A percentile compares a stretch with the other conserved stretches of the same genome.
These are phyloP conservation scores for Megastigmus dorsalis DNA, from an alignment of 2,888 invertebrate species.

Conservation along the genomic window DNA sequence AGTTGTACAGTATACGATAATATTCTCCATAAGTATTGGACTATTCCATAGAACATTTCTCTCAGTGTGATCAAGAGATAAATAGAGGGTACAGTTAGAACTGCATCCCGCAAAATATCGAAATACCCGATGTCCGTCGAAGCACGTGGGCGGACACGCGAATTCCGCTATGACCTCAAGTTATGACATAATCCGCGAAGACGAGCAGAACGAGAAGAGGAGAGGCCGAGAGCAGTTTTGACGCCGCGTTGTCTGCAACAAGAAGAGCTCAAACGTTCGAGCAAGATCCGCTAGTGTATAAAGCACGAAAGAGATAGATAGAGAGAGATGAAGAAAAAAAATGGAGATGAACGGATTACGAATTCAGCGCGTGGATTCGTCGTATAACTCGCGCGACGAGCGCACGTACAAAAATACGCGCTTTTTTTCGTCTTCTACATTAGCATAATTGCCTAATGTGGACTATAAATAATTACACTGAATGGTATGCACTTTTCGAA, in stretches of 20 bases:
- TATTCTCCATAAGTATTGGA: too few relatives aligned
- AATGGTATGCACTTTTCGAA: neutral
- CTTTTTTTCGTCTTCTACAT: conserved; percentile 14
- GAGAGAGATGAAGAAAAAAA: neutral
- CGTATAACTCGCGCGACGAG: neutral
- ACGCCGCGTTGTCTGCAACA: conserved; percentile 35
- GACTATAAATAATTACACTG: conserved; percentile 24
- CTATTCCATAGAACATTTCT: too few relatives aligned
- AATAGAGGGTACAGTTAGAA: too few relatives aligned
- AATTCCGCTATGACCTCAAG: too few relatives aligned
- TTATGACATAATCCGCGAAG: too few relatives aligned
- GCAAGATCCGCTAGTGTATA: neutral
- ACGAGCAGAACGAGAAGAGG: too few relatives aligned
- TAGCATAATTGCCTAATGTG: conserved; percentile 23
- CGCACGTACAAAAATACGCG: neutral
- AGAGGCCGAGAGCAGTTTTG: conserved; percentile 25
- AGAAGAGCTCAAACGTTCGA: conserved; percentile 20
- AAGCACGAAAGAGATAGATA: neutral
- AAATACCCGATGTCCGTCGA: too few relatives aligned
- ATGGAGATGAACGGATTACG: conserved; percentile 5
- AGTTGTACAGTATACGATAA: too few relatives aligned
- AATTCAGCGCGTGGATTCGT: conserved; percentile 9
- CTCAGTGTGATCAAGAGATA: too few relatives aligned
- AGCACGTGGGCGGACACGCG: too few relatives aligned
- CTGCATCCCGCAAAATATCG: too few relatives aligned